A percentile compares a stretch with the other conserved stretches of the same genome.
These are phyloP conservation scores for Rhadinocentrus ornatus DNA, from an alignment of 2,797 vertebrate genomes.

Conservation along the genomic window DNA sequence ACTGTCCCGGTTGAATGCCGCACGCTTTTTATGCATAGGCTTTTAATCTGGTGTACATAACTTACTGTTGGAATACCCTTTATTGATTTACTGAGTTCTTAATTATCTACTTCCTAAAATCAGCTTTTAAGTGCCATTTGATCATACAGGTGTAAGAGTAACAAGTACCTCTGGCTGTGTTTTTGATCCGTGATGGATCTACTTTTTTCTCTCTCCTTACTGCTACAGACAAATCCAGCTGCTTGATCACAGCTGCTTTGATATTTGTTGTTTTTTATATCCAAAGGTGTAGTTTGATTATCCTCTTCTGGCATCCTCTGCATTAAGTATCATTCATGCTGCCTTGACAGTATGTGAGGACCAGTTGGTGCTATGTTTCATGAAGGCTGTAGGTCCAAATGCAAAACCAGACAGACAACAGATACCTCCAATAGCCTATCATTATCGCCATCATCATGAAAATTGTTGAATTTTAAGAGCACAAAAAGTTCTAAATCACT, in stretches of 20 bases:
- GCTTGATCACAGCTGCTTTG: constrained; percentile 65
- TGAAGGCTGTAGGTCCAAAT: constrained; percentile 37
- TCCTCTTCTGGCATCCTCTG: constrained; percentile 9
- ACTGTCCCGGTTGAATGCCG: constrained; percentile 43
- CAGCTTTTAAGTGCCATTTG: constrained; percentile 41
- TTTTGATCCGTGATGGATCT: constrained; percentile 45
- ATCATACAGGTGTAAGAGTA: constrained; percentile 69
- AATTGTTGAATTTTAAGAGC: constrained; percentile 5
- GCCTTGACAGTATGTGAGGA: constrained; percentile 24
- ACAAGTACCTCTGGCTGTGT: constrained; percentile 57
- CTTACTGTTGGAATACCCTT: constrained; percentile 27
- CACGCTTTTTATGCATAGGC: constrained; percentile 58
- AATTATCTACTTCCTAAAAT: constrained; percentile 22
- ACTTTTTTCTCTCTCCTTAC: constrained; percentile 13
- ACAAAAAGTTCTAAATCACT: constrained; percentile 8
- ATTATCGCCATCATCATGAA: constrained; percentile 37
- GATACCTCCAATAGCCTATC: constrained; percentile 60
- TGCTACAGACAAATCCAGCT: constrained; percentile 46
- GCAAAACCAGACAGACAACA: constrained; percentile 59
- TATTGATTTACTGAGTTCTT: constrained; percentile 38
- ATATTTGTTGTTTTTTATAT: constrained; percentile 37
- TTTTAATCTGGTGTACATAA: constrained; percentile 43
- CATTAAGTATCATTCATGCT: neutral
- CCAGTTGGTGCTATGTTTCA: constrained; percentile 17
- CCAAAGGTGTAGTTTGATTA: constrained; percentile 33